phyloP scores from a whole-genome alignment of 2,113 vertebrate species.

The Gymnobelideus leadbeateri region DNA sequence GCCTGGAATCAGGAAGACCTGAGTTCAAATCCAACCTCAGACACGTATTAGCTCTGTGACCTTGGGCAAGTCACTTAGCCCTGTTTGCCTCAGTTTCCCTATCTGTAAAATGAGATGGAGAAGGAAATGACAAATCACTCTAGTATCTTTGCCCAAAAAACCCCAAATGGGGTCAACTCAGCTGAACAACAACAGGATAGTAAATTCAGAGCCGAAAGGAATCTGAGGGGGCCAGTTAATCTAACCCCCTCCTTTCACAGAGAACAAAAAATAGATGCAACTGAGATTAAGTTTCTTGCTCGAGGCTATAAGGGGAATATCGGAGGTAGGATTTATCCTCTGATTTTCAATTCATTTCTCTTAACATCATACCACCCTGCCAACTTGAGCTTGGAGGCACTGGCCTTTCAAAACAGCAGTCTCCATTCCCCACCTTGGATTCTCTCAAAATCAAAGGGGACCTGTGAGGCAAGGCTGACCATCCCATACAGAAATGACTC shows the following conservation, averaged over 20 bases:
- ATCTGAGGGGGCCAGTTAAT: not conserved
- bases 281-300: not conserved
- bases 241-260: not conserved
- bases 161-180: not conserved
- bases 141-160: not conserved
- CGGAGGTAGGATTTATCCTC: not conserved
- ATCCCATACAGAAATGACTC: not conserved
- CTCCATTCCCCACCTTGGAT: not conserved
- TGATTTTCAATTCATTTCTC: not conserved
- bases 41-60: not conserved
- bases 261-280: not conserved
- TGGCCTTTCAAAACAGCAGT: not conserved
- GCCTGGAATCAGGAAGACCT: not conserved
- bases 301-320: not conserved
- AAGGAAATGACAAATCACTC: not conserved
- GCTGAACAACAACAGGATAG: not conserved
- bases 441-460: not conserved
- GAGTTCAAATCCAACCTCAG: not conserved
- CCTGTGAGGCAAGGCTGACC: not conserved
- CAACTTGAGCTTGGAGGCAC: not conserved
- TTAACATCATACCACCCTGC: not conserved
- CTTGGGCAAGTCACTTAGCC: not conserved
- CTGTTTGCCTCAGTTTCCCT: not conserved
- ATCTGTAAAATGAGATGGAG: not conserved
- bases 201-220: not conserved